A percentile compares a stretch with the other conserved stretches of the same genome.
phyloP scores from a whole-genome alignment of 1,140 invertebrate species.

The Artemia franciscana region DNA sequence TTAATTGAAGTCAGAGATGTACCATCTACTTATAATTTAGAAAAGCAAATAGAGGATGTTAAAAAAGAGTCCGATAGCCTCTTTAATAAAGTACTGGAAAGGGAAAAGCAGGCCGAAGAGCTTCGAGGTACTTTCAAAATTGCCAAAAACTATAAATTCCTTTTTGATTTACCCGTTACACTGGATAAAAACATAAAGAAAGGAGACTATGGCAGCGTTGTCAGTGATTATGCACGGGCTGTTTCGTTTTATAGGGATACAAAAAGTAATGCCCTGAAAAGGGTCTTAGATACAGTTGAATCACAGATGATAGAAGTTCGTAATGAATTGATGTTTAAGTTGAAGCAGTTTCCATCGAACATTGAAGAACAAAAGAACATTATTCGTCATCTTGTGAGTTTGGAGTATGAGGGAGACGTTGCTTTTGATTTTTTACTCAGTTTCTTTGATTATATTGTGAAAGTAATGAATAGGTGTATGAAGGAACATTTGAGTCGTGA shows the following conservation, averaged over 20 bases:
- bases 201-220: slow-evolving; percentile 87
- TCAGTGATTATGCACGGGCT: slow-evolving; percentile 90
- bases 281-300: slow-evolving; percentile 74
- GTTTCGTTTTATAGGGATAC: slow-evolving; percentile 89
- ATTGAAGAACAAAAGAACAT: slow-evolving; percentile 84
- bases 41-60: neutral
- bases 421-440: slow-evolving; percentile 74
- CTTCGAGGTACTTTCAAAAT: slow-evolving; percentile 83
- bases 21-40: neutral
- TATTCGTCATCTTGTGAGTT: slow-evolving; percentile 37
- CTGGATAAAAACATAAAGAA: slow-evolving; percentile 82
- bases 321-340: slow-evolving; percentile 48
- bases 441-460: slow-evolving; percentile 45
- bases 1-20: neutral
- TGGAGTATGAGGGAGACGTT: slow-evolving; percentile 53
- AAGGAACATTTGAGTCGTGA: slow-evolving; percentile 25
- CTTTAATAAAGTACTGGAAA: slow-evolving; percentile 74
- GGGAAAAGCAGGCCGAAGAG: slow-evolving; percentile 83
- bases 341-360: slow-evolving; percentile 60
- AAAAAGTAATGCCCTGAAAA: slow-evolving; percentile 58
- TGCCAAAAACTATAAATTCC: slow-evolving; percentile 64
- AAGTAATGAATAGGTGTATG: slow-evolving; percentile 34
- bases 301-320: slow-evolving; percentile 56
- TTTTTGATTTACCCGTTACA: slow-evolving; percentile 80
- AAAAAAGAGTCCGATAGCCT: slow-evolving; percentile 74